These are phyloP conservation scores for Byasa hedistus DNA, from an alignment of 2,888 invertebrate genomes.

Conservation along the genomic window DNA sequence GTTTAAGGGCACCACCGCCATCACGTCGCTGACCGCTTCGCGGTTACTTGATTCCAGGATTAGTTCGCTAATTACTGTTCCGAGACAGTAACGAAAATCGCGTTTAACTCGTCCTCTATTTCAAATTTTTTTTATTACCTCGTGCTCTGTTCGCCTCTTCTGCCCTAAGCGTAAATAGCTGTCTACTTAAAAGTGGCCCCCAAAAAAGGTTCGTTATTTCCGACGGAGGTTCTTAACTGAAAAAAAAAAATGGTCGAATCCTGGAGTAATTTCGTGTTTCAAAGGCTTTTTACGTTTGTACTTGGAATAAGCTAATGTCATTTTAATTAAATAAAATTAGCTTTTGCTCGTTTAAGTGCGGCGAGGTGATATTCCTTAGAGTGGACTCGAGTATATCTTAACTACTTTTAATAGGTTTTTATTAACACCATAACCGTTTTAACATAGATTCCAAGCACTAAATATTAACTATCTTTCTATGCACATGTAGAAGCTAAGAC, in stretches of 20 bases:
- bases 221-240: slow-evolving; percentile 29
- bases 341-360: neutral
- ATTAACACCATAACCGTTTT: neutral
- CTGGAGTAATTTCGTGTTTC: slow-evolving; percentile 21
- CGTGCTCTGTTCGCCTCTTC: slow-evolving; percentile 29
- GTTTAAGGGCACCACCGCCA: slow-evolving; percentile 61
- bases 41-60: slow-evolving; percentile 69
- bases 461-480: no score
- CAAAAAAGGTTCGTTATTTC: slow-evolving; percentile 27
- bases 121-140: slow-evolving; percentile 29
- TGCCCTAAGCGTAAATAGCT: slow-evolving; percentile 27
- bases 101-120: slow-evolving; percentile 37
- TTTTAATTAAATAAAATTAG: slow-evolving; percentile 31
- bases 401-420: slow-evolving; percentile 1
- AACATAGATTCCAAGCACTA: neutral
- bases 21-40: slow-evolving; percentile 67
- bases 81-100: slow-evolving; percentile 66
- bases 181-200: slow-evolving; percentile 28
- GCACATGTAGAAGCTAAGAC: no score
- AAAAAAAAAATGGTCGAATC: slow-evolving; percentile 22
- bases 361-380: neutral
- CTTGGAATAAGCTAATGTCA: slow-evolving; percentile 26
- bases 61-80: slow-evolving; percentile 67
- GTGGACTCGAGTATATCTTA: neutral
- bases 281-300: slow-evolving; percentile 24